Evolutionary conservation across 2,113 vertebrate species (phyloP).

Genomic region (Leptobrachium leishanense): DNA sequence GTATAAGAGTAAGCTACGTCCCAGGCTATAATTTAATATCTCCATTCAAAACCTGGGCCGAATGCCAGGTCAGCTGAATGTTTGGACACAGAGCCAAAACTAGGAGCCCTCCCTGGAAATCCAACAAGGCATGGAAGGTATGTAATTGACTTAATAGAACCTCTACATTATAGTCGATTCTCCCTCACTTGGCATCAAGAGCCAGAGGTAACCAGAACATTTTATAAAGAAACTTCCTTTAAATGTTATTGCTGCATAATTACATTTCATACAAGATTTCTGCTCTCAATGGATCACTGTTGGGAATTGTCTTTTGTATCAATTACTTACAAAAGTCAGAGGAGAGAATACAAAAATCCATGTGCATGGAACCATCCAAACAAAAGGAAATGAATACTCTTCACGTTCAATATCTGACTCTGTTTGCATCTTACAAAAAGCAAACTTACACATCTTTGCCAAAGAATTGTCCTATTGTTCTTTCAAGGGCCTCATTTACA

Average conservation of each 20-base stretch:
- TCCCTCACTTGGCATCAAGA: neutral
- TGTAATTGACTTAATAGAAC: neutral
- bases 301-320: constrained; percentile 16
- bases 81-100: neutral
- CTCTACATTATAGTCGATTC: neutral
- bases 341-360: constrained; percentile 7
- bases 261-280: constrained; percentile 16
- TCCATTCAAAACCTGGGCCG: neutral
- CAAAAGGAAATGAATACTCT: constrained; percentile 5
- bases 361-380: neutral
- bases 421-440: neutral
- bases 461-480: neutral
- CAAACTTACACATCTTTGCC: neutral
- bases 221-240: constrained; percentile 8
- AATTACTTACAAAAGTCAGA: constrained; percentile 10
- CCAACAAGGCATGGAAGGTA: neutral
- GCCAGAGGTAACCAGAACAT: neutral
- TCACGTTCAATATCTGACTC: neutral
- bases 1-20: neutral
- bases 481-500: no score
- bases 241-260: constrained; percentile 8
- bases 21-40: neutral
- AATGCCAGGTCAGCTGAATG: neutral
- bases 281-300: neutral
- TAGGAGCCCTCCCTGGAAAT: neutral